Evolutionary conservation across 2,113 vertebrate genomes (phyloP), one percentile per base, ranked within the genome.

Genomic region (Haemorhous mexicanus): DNA sequence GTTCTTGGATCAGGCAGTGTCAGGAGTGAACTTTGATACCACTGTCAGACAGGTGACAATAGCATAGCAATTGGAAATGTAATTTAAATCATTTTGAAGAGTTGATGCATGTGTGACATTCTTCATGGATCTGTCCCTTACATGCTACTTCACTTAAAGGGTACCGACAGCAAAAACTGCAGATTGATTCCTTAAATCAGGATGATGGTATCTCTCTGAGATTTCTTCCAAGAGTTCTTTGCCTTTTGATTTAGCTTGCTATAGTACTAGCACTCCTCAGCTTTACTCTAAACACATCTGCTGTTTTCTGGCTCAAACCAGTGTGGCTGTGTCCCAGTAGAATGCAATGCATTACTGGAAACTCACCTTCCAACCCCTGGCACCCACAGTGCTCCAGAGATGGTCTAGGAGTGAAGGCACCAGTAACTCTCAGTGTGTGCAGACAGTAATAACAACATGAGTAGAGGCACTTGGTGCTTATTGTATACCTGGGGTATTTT

Each of bases 131-230:
- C 46, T 84, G 30, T 73, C 59, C 59, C 55, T 56, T 52, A 33
- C 0, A 0, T 32, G 49, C 37, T 52, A 11, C 21, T 89, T 91
- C 32, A 37, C 0, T 1, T 53, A 70, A 49, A 49, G 0, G 1
- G 13, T 46, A 7, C 58, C 73, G 69, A 32, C 30, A 80, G 59
- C n/a, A 73, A 35, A 75, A 46, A 43, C 43, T 70, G 50, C n/a
- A 41, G 28, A 35, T 43, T 37, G 14, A 9, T 77, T 86, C 44
- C 68, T 41, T 41, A 41, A 41, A 41, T 39, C 39, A 39, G 39
- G 39, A 39, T 41, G 41, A 14, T 41, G 13, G 41, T 41, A 41
- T 14, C 49, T 89, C 58, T 59, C 18, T 39, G 46, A 77, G 74
- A 44, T 66, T 76, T 66, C 74, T 32, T 39, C 59, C 61, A 67